Evolutionary conservation across 1,140 invertebrate genomes (phyloP).

Genomic region (Tetragonula clypearis): DNA sequence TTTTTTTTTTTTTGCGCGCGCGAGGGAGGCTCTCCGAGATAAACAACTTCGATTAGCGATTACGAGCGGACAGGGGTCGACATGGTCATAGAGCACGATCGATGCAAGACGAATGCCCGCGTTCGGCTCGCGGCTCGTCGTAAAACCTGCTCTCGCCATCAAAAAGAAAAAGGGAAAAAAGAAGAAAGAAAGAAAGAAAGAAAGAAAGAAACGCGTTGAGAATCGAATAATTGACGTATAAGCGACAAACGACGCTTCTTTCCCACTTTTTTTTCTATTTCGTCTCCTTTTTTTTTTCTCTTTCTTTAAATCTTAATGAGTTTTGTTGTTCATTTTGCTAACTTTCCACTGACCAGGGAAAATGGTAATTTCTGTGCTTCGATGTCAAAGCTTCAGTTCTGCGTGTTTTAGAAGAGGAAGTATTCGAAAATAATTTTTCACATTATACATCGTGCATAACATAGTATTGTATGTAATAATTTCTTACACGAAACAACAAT

Average conservation of each 20-base stretch:
- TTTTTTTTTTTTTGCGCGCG: not conserved
- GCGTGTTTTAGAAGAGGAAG: too few species aligned
- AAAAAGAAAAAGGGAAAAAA: not conserved
- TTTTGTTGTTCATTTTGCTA: not conserved
- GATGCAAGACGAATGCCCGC: constrained; percentile 52
- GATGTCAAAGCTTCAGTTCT: too few species aligned
- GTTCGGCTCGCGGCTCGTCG: not conserved
- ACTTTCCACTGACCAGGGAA: too few species aligned
- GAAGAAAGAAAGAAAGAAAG: too few species aligned
- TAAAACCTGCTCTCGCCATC: not conserved
- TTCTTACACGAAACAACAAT: too few species aligned
- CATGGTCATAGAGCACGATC: constrained; percentile 62
- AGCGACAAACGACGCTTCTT: too few species aligned
- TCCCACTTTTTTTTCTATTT: too few species aligned
- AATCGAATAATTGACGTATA: not conserved
- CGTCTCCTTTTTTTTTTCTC: not conserved
- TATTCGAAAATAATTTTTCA: too few species aligned
- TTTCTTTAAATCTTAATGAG: not conserved
- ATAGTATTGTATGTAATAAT: too few species aligned
- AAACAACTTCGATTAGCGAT: constrained; percentile 66
- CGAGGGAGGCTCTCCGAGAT: constrained; percentile 46
- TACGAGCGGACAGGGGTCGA: constrained; percentile 60
- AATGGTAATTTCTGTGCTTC: too few species aligned
- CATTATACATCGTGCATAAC: too few species aligned
- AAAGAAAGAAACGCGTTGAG: not conserved